Percentiles rank a stretch among this genome's conserved stretches.
These are phyloP conservation scores for Bufotes viridis DNA, from an alignment of 2,797 vertebrate species.

Conservation along the genomic window DNA sequence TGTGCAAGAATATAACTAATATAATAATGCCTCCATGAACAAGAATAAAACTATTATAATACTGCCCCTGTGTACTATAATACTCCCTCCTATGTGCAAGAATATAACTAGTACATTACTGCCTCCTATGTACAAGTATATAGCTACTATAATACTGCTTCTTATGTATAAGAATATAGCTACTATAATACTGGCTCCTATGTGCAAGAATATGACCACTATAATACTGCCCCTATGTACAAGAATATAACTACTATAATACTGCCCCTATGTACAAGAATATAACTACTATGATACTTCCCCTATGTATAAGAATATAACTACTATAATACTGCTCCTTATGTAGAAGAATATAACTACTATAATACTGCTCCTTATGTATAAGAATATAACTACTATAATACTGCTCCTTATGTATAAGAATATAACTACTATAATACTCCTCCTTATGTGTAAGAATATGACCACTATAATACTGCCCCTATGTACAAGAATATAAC, in stretches of 20 bases:
- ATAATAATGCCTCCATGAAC: background rate
- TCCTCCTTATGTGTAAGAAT: background rate
- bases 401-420: background rate
- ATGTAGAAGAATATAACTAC: slow-evolving; percentile 11
- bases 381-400: background rate
- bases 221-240: background rate
- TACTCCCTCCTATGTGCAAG: background rate
- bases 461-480: background rate
- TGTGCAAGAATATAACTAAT: background rate
- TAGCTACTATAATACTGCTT: background rate
- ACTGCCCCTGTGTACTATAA: background rate
- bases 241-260: slow-evolving; percentile 1
- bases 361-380: background rate
- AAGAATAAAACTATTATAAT: background rate
- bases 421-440: slow-evolving; percentile 7
- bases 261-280: background rate
- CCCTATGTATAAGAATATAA: background rate
- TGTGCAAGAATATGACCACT: background rate
- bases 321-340: slow-evolving; percentile 2
- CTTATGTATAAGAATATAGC: background rate
- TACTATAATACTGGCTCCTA: background rate
- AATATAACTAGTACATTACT: background rate
- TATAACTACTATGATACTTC: background rate
- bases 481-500: background rate
- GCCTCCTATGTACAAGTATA: background rate